phyloP scores from a whole-genome alignment of 2,888 invertebrate genomes.

The Drosophila aldrichi region DNA sequence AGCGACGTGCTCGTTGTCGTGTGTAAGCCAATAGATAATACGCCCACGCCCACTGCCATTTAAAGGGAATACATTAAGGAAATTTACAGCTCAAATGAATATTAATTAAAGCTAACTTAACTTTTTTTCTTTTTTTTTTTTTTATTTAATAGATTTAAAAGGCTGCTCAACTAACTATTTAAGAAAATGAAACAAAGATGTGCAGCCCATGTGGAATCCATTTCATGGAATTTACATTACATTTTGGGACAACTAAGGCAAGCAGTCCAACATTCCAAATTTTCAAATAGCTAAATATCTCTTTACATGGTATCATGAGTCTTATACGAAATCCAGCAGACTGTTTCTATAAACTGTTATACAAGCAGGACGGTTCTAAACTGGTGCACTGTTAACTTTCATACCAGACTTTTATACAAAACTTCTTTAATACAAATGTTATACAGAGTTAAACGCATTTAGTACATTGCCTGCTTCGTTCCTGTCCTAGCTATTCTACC shows the following conservation, averaged over 20 bases:
- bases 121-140: too few relatives aligned
- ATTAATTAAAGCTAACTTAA: neutral
- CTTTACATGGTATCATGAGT: neutral
- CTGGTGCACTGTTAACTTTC: too few relatives aligned
- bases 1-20: slow-evolving; percentile 27
- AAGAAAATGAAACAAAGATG: too few relatives aligned
- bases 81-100: neutral
- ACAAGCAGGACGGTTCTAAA: neutral
- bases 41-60: neutral
- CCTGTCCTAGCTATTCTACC: neutral
- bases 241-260: slow-evolving; percentile 46
- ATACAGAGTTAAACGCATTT: neutral
- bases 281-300: neutral
- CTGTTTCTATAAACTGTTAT: neutral
- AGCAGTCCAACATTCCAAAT: slow-evolving; percentile 16
- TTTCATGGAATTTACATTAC: slow-evolving; percentile 1
- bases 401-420: neutral
- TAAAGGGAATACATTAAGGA: neutral
- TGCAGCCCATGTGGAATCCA: slow-evolving; percentile 2
- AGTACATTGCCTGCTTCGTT: too few relatives aligned
- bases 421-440: neutral
- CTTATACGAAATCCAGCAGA: neutral
- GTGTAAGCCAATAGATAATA: slow-evolving; percentile 4
- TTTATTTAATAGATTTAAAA: too few relatives aligned
- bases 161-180: too few relatives aligned